Percentiles rank a stretch among this genome's conserved stretches.
phyloP scores from a whole-genome alignment of 2,797 vertebrate species.

The Micropoecilia bifurca region DNA sequence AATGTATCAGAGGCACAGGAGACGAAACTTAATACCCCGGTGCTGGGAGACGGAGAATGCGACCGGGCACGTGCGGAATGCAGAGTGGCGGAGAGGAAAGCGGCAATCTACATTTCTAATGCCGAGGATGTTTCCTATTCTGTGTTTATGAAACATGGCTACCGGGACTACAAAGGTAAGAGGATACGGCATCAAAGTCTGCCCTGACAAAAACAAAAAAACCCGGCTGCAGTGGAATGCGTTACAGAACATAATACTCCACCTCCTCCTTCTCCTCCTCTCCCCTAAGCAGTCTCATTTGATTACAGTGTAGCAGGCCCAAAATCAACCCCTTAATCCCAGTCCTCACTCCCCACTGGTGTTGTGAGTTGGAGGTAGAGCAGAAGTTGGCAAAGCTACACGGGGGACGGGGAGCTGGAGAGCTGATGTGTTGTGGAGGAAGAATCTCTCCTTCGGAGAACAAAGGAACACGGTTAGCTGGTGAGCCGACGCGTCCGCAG shows the following conservation, averaged over 20 bases:
- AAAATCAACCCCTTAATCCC: conserved; percentile 70
- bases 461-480: conserved; percentile 61
- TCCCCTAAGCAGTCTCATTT: conserved; percentile 77
- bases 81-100: conserved; percentile 68
- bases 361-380: conserved; percentile 67
- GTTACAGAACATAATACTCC: conserved; percentile 76
- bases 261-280: conserved; percentile 67
- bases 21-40: conserved; percentile 75
- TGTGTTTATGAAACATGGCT: conserved; percentile 86
- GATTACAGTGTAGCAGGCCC: conserved; percentile 77
- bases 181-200: conserved; percentile 83
- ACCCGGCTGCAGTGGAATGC: conserved; percentile 75
- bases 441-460: conserved; percentile 65
- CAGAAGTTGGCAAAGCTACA: conserved; percentile 67
- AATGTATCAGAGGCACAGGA: conserved; percentile 75
- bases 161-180: conserved; percentile 84
- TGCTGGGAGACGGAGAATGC: conserved; percentile 68
- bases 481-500: conserved; percentile 53
- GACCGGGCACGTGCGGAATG: conserved; percentile 78
- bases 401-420: conserved; percentile 46
- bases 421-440: conserved; percentile 57
- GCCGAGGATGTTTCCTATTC: conserved; percentile 82
- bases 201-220: conserved; percentile 78
- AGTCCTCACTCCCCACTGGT: conserved; percentile 54
- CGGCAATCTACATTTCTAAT: conserved; percentile 84